Evolutionary conservation across 2,113 vertebrate species (phyloP), one percentile per base, ranked within the genome.

Genomic region (Eidolon helvum): DNA sequence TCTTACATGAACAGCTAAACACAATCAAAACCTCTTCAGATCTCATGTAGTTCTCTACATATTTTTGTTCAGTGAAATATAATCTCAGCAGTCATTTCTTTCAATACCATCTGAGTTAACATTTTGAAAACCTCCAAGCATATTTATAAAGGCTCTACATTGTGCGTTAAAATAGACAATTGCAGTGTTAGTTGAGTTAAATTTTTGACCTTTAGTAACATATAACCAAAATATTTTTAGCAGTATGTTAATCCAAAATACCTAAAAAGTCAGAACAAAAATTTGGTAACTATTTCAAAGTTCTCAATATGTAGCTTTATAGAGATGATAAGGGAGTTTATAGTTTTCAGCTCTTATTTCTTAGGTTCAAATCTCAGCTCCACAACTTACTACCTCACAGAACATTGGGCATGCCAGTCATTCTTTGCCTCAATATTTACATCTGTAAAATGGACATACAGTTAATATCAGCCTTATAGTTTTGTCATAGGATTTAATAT

Each of bases 81-180:
- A 87, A 63, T 21, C 22, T 90, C 10, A 77, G 30, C 5, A 35
- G 4, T 28, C 11, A 50, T 78, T 86, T 91, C 55, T 88, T 40
- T 84, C 4, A 68, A 33, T 1, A 55, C 24, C 10, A 55, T 48
- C 3, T 61, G 4, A 83, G 14, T 2, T 38, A 30, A 68, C 33
- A 61, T 43, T 84, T 35, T 65, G 15, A 93, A 90, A 91, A 26
- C 8, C 3, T 74, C 35, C 10, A 79, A 35, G 3, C 24, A 48
- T 22, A 0, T 4, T 45, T 63, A 6, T 9, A 69, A 68, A 55
- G 1, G 1, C 0, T 18, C 15, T 61, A 16, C n/a, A 9, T 0
- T 50, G 1, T 22, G 1, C 18, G 5, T 66, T 85, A 61, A 88
- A 88, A 63, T 18, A 71, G 2, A 43, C 0, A 45, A 59, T 38